Evolutionary conservation across 2,888 invertebrate genomes (phyloP).

Genomic region (Nephrotoma guestfalica): DNA sequence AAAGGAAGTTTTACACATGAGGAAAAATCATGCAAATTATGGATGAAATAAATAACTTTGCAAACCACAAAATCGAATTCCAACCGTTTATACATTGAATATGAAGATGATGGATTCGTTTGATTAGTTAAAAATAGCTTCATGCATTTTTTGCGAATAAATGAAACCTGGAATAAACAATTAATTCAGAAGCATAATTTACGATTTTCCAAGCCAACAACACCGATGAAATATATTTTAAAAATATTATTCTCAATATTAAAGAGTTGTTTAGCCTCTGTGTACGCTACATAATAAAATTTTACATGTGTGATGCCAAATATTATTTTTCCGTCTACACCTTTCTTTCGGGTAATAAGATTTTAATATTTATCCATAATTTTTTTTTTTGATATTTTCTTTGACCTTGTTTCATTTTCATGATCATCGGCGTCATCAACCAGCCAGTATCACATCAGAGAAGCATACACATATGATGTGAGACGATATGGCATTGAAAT

Average conservation of each 20-base stretch:
- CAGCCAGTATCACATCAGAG: not conserved
- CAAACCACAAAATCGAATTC: not conserved
- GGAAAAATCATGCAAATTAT: not conserved
- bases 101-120: not conserved
- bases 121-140: not conserved
- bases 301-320: not conserved
- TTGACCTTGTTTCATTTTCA: not conserved
- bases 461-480: not conserved
- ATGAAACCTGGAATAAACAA: too few relatives aligned
- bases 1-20: not conserved
- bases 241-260: too few relatives aligned
- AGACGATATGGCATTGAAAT: constrained; percentile 4
- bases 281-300: not conserved
- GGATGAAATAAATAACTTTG: not conserved
- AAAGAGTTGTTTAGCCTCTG: too few relatives aligned
- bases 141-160: too few relatives aligned
- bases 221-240: too few relatives aligned
- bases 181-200: too few relatives aligned
- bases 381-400: not conserved
- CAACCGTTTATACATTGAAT: not conserved
- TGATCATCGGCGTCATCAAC: not conserved
- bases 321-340: not conserved
- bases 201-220: too few relatives aligned
- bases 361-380: not conserved
- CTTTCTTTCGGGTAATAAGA: not conserved